phyloP scores from a whole-genome alignment of 2,888 invertebrate species.

The Hydroisotoma schaefferi region DNA sequence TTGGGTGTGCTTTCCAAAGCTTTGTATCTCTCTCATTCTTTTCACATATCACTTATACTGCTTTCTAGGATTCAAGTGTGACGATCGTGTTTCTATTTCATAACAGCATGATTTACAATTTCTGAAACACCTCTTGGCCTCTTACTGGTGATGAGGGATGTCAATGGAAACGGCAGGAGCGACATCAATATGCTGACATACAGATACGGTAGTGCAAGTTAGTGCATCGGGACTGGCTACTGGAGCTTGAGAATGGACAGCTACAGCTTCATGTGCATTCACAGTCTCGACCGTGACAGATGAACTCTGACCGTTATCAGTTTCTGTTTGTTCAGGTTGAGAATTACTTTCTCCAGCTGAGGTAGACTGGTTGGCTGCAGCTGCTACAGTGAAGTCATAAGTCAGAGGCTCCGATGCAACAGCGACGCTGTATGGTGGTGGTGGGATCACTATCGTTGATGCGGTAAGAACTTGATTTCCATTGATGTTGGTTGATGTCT shows the following conservation, averaged over 20 bases:
- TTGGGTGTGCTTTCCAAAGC: too few species aligned
- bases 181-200: constrained; percentile 6
- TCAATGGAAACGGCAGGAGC: constrained; percentile 8
- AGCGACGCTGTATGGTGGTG: constrained; percentile 46
- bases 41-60: too few species aligned
- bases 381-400: constrained; percentile 13
- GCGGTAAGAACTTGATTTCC: constrained; percentile 26
- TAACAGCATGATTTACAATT: too few species aligned
- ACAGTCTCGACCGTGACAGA: neutral
- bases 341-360: neutral
- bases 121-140: too few species aligned
- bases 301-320: neutral
- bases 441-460: constrained; percentile 34
- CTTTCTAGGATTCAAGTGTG: too few species aligned
- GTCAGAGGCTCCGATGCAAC: constrained; percentile 39
- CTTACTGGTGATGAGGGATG: neutral
- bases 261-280: neutral
- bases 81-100: too few species aligned
- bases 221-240: neutral
- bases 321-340: neutral
- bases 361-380: constrained; percentile 4
- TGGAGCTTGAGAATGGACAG: neutral
- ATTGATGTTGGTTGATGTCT: constrained; percentile 19
- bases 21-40: too few species aligned
- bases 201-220: neutral